These are phyloP conservation scores for Perizoma affinitatum DNA, from an alignment of 2,888 invertebrate genomes.

Conservation along the genomic window DNA sequence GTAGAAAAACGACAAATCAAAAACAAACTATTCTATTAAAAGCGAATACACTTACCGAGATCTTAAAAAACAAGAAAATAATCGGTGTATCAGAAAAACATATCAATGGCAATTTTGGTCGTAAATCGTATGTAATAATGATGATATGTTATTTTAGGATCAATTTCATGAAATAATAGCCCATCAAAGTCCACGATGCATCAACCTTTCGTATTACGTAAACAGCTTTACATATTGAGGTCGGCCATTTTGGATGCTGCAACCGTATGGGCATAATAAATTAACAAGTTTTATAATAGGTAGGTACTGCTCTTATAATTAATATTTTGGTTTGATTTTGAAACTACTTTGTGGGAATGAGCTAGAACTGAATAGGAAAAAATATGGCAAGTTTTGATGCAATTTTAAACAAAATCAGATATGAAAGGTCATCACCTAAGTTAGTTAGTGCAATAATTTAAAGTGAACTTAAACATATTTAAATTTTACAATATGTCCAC, in stretches of 20 bases:
- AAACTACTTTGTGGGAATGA: slow-evolving; percentile 17
- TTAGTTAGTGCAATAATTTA: too few relatives aligned
- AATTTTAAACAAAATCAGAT: slow-evolving; percentile 1
- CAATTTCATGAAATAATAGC: slow-evolving; percentile 12
- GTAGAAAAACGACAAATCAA: too few relatives aligned
- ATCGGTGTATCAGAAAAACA: too few relatives aligned
- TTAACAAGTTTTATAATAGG: slow-evolving; percentile 12
- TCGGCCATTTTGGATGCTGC: slow-evolving; percentile 30
- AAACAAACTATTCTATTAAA: too few relatives aligned
- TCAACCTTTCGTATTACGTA: slow-evolving; percentile 31
- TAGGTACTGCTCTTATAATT: slow-evolving; percentile 10
- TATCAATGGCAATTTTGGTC: too few relatives aligned
- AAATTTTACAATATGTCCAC: too few relatives aligned
- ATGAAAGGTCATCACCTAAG: too few relatives aligned
- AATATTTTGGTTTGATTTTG: slow-evolving; percentile 23
- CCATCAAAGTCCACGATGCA: slow-evolving; percentile 1
- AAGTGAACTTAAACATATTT: too few relatives aligned
- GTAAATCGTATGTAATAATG: too few relatives aligned
- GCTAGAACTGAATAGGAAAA: background rate
- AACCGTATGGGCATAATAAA: slow-evolving; percentile 18
- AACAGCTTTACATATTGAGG: slow-evolving; percentile 30
- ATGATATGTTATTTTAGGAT: slow-evolving; percentile 2
- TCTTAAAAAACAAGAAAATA: too few relatives aligned
- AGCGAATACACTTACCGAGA: too few relatives aligned
- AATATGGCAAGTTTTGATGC: slow-evolving; percentile 7